Evolutionary conservation across 1,140 invertebrate species (phyloP).

Genomic region (Ceratina japonica): DNA sequence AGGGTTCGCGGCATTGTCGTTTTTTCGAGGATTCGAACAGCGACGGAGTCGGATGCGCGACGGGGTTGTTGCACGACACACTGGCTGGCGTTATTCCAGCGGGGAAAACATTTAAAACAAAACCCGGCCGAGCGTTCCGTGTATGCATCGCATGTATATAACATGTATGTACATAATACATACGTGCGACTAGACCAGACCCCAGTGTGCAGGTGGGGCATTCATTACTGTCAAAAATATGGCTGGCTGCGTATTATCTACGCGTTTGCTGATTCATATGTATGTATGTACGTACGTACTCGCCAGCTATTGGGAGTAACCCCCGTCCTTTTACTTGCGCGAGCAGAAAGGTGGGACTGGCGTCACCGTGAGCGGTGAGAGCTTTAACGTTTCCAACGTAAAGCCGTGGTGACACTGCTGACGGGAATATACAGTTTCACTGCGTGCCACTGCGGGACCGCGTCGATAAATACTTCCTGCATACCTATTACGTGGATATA

Average conservation of each 20-base stretch:
- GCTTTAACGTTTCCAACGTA: not conserved
- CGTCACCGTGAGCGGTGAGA: not conserved
- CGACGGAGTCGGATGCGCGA: slow-evolving; percentile 21
- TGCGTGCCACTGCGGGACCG: not conserved
- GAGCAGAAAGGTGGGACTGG: not conserved
- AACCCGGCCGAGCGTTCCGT: slow-evolving; percentile 45
- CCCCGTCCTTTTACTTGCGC: not conserved
- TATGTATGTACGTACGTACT: not conserved
- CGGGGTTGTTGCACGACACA: slow-evolving; percentile 1
- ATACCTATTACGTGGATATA: too few species aligned
- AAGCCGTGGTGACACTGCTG: too few species aligned
- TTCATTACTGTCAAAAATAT: slow-evolving; percentile 58
- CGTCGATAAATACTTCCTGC: too few species aligned
- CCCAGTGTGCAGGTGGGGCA: slow-evolving; percentile 42
- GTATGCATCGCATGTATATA: not conserved
- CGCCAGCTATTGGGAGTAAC: not conserved
- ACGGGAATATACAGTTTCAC: not conserved
- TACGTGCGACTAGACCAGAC: not conserved
- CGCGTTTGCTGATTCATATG: slow-evolving; percentile 47
- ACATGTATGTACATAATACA: too few species aligned
- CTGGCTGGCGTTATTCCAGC: slow-evolving; percentile 54
- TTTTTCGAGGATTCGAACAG: slow-evolving; percentile 37
- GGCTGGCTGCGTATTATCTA: slow-evolving; percentile 43
- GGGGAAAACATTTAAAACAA: slow-evolving; percentile 60
- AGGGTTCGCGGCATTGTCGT: slow-evolving; percentile 32